phyloP scores from a whole-genome alignment of 2,797 vertebrate genomes.

The Erethizon dorsatum region DNA sequence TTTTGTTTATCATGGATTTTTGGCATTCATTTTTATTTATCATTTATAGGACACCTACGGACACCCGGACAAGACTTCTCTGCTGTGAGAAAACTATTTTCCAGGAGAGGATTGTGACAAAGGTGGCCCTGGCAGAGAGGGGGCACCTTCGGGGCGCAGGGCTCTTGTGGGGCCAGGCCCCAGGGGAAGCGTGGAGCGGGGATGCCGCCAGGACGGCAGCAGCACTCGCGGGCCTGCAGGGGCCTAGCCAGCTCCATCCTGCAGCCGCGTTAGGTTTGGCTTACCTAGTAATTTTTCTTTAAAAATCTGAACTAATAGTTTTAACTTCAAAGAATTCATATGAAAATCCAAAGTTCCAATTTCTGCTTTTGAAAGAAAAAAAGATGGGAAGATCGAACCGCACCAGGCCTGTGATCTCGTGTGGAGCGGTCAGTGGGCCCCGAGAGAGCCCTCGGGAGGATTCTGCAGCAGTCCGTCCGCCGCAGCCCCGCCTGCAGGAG shows the following conservation, averaged over 20 bases:
- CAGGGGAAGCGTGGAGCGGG: neutral
- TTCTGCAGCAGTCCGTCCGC: no score
- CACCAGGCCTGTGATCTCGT: accelerated
- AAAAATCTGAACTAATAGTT: neutral
- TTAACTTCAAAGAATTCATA: neutral
- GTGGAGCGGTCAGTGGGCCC: no score
- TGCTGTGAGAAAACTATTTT: neutral
- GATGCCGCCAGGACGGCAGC: neutral
- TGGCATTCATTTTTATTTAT: neutral
- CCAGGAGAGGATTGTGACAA: neutral
- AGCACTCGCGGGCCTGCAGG: neutral
- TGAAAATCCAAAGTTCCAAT: neutral
- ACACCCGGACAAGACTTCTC: neutral
- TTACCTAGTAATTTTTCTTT: neutral
- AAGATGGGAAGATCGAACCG: neutral
- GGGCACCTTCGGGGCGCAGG: accelerated
- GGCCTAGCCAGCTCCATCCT: neutral
- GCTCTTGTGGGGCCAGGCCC: neutral
- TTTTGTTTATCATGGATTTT: neutral
- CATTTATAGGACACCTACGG: no score
- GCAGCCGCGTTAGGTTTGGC: neutral
- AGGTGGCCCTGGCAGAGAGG: accelerated
- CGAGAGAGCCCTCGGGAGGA: neutral
- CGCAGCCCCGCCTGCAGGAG: neutral
- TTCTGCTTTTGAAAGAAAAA: neutral